Base-by-base conservation (phyloP, 2,797 vertebrate species). In the Pipistrellus pygmaeus region DNA sequence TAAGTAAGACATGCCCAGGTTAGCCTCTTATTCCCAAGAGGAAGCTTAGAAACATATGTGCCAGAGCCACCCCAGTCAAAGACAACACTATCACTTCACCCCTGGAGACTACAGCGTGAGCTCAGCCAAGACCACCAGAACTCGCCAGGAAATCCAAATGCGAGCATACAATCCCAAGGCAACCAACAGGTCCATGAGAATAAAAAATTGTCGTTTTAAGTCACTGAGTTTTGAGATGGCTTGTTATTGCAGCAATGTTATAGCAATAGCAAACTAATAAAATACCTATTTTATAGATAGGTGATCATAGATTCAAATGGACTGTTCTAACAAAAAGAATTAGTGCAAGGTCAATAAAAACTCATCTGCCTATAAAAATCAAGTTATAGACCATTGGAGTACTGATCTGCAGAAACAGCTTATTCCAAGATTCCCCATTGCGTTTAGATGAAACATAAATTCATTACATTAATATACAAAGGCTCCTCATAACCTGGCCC, bases 321-420 rank as follows among this genome's bases (percentile, higher is more conserved):
- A 8, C 8, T 62, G 93, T 83, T 84, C 60, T 77, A 83, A n/a
- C 12, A 46, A 46, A 64, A 90, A 68, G 72, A 53, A 14, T 44
- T 73, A 80, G 35, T 18, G 84, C 51, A 25, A 88, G 25, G 21
- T 73, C 55, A 82, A 60, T 75, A 66, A 91, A 95, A 95, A 64
- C 4, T 46, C 18, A 80, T 72, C 35, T 32, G 80, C 10, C 18
- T 91, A 41, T 81, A 84, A 93, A 95, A 95, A 84, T 21, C 35
- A 90, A 81, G 51, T 38, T 85, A 88, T 41, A 66, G 85, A 66
- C 18, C 13, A 83, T 66, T 27, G 66, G 30, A 64, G 17, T 71
- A 85, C 32, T 83, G 64, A 93, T 60, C 53, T 90, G 9, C n/a
- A 90, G 60, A 90, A 96, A 76, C 6, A 89, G 82, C 23, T 57